Base-by-base conservation (phyloP, 1,140 invertebrate species). In the Latrodectus geometricus region DNA sequence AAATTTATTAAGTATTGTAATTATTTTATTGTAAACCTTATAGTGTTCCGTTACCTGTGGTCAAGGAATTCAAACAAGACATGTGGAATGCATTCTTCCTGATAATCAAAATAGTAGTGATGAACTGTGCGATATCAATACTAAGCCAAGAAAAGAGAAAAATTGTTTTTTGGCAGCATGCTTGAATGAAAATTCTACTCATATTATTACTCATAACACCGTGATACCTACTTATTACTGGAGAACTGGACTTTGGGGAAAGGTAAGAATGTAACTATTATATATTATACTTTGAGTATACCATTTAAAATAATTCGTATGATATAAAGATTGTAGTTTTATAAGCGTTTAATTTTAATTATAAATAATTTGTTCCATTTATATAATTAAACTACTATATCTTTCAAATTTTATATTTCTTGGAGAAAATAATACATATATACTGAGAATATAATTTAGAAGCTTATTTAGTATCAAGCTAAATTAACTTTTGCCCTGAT, bases 191-290 rank as follows among this genome's bases (percentile, higher is more conserved):
- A n/a, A 48, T 54, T 52, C 85, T 35, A 50, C 52, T 12, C 54
- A 21, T 73, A 49, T 70, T 49, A 70, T 87, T 20, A 69, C 70
- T 66, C 82, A 88, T 54, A 88, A 88, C 50, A 87, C 35, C 15
- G 66, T 73, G 14, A 74, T 69, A 20, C 17, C 8, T 0, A 20
- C 87, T n/a, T 89, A 88, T 84, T 90, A 90, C 48, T 91, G 91
- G 91, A 90, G 90, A 86, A 89, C 90, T 35, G 91, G 90, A 48
- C 87, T 89, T 0, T 92, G 91, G 91, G 90, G 90, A 85, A 87
- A 86, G 74, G 91, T 92, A 89, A 89, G 90, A 89, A 61, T 20
- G 35, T 35, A 3, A 5, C 35, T 35, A 35, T 35, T 3, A n/a
- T n/a, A n/a, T n/a, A 35, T 35, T 35, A 35, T 35, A 35, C 35